Conservation (phyloP, 1,140 invertebrate genomes). For the Psilanteris sp. region DNA sequence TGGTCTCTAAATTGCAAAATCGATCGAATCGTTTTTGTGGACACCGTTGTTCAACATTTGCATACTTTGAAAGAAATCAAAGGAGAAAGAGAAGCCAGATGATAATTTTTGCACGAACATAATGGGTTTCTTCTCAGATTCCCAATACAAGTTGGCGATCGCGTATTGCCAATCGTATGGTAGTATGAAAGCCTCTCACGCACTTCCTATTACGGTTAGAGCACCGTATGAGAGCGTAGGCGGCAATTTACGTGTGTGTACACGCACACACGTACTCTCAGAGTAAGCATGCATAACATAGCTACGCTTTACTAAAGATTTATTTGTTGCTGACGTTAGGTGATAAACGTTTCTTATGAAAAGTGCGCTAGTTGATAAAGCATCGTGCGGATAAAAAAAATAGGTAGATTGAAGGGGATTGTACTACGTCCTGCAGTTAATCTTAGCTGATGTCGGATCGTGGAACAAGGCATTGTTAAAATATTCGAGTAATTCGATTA, state of each 20-base stretch:
- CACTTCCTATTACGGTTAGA: conserved; percentile 71
- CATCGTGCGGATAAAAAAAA: conserved; percentile 5
- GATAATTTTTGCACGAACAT: conserved; percentile 26
- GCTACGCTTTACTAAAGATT: conserved; percentile 51
- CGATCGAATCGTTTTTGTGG: conserved; percentile 7
- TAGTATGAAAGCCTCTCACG: conserved; percentile 66
- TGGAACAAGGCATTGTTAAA: background rate
- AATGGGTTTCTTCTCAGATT: conserved; percentile 48
- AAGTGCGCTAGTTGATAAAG: conserved; percentile 38
- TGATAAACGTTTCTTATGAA: conserved; percentile 56
- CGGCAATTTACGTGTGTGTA: conserved; percentile 38
- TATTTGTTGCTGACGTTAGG: conserved; percentile 58
- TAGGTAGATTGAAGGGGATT: conserved; percentile 19
- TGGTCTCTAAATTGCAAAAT: conserved; percentile 19
- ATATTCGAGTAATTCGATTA: no score
- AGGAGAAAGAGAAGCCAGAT: conserved; percentile 15
- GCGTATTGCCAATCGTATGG: conserved; percentile 46
- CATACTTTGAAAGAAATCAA: conserved; percentile 28
- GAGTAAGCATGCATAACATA: conserved; percentile 17
- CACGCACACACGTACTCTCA: conserved; percentile 6
- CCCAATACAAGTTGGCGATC: conserved; percentile 34
- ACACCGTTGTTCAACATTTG: conserved; percentile 22
- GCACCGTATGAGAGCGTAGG: conserved; percentile 59
- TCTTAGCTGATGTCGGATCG: background rate
- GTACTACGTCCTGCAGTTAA: background rate